Percentiles rank a stretch among this genome's conserved stretches.
phyloP scores from a whole-genome alignment of 1,140 invertebrate species.

The Drosophila micromelanica region DNA sequence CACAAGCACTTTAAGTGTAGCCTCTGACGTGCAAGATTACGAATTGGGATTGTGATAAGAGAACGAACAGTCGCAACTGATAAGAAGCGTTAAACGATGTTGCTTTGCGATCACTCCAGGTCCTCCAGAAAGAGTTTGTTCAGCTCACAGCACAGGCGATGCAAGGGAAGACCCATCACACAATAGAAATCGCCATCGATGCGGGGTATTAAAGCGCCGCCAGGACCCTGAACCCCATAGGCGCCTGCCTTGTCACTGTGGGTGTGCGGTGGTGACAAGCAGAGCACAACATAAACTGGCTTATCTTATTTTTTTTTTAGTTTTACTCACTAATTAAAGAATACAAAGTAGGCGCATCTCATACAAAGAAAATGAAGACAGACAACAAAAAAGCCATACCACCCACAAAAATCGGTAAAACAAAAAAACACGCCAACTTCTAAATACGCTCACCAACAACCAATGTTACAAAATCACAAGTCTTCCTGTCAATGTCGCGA shows the following conservation, averaged over 20 bases:
- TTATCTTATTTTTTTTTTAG: no score
- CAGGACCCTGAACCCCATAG: slow-evolving; percentile 96
- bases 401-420: no score
- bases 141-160: slow-evolving; percentile 90
- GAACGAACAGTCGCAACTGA: not conserved
- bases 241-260: slow-evolving; percentile 96
- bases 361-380: no score
- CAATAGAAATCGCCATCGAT: slow-evolving; percentile 97
- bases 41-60: slow-evolving; percentile 28
- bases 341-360: no score
- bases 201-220: slow-evolving; percentile 92
- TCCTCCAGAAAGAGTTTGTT: slow-evolving; percentile 85
- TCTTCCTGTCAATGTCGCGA: no score
- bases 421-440: no score
- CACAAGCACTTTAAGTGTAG: slow-evolving; percentile 44
- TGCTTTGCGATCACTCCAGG: slow-evolving; percentile 24
- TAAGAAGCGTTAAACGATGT: slow-evolving; percentile 11
- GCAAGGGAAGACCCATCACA: slow-evolving; percentile 96
- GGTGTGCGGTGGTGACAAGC: not conserved
- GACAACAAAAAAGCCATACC: no score
- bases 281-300: slow-evolving; percentile 28
- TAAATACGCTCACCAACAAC: no score
- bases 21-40: slow-evolving; percentile 56
- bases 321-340: no score
- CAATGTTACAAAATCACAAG: no score